Evolutionary conservation across 2,797 vertebrate species (phyloP).

Genomic region (Lepilemur ruficaudatus): DNA sequence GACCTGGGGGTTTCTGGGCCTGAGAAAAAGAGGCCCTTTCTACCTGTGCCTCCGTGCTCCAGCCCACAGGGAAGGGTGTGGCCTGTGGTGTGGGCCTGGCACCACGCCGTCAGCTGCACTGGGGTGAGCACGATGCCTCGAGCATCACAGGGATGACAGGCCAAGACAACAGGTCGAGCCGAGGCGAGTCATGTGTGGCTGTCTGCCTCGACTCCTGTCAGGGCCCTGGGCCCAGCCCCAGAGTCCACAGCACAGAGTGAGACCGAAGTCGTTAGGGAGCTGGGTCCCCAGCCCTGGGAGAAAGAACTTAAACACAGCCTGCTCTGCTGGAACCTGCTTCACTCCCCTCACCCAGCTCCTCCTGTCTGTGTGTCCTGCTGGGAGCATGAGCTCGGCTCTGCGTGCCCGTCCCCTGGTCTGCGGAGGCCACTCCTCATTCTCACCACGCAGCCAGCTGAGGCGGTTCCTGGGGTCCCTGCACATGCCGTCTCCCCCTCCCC

Average conservation of each 20-base stretch:
- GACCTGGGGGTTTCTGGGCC: not conserved
- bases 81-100: not conserved
- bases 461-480: not conserved
- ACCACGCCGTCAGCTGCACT: fast-evolving
- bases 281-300: not conserved
- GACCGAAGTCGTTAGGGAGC: not conserved
- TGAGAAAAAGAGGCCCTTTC: not conserved
- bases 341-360: not conserved
- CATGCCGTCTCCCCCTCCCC: not conserved
- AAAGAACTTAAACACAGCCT: not conserved
- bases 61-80: not conserved
- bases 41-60: not conserved
- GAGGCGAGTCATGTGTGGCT: not conserved
- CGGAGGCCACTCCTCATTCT: not conserved
- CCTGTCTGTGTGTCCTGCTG: not conserved
- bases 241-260: not conserved
- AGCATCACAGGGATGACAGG: not conserved
- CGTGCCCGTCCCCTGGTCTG: fast-evolving
- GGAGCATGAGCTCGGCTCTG: not conserved
- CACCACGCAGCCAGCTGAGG: not conserved
- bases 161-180: not conserved
- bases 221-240: no score
- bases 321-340: not conserved
- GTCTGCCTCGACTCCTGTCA: not conserved
- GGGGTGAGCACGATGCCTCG: not conserved